Percentiles rank a stretch among this genome's conserved stretches.
Conservation (phyloP, 2,888 invertebrate genomes). For the Agrenia bidenticulata region DNA sequence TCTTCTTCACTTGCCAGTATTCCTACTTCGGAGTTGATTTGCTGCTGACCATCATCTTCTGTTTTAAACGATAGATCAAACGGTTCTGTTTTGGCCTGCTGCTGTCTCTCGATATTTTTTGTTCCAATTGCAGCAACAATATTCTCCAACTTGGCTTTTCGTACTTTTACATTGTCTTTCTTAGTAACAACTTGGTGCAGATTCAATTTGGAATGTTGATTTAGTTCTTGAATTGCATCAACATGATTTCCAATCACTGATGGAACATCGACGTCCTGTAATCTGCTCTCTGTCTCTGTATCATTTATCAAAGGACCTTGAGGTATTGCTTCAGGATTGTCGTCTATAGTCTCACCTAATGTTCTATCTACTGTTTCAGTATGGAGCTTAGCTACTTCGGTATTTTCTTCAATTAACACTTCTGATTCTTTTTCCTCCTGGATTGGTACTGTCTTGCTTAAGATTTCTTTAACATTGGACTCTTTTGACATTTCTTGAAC, state of each 20-base stretch:
- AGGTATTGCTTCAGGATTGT: neutral
- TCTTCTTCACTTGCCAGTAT: too few species aligned
- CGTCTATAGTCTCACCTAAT: neutral
- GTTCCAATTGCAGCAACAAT: conserved; percentile 21
- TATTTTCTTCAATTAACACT: too few species aligned
- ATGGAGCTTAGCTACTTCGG: too few species aligned
- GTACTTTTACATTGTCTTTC: conserved; percentile 11
- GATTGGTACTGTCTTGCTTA: too few species aligned
- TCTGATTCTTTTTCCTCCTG: too few species aligned
- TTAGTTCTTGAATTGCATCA: conserved; percentile 15
- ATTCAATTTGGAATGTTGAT: neutral
- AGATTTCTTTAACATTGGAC: too few species aligned
- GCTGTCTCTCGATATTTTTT: conserved; percentile 16
- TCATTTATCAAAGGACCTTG: too few species aligned
- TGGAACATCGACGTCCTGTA: neutral
- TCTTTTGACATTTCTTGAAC: too few species aligned
- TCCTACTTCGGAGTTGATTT: too few species aligned
- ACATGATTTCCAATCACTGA: neutral
- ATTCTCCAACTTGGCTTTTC: conserved; percentile 14
- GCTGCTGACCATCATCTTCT: too few species aligned
- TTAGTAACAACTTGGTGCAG: neutral
- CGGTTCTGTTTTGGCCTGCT: neutral
- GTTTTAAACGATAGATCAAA: too few species aligned
- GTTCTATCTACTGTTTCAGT: too few species aligned
- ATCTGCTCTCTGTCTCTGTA: neutral